Evolutionary conservation across 2,797 vertebrate species (phyloP), one percentile per base, ranked within the genome.

Genomic region (Enteromius unitaeniatus): DNA sequence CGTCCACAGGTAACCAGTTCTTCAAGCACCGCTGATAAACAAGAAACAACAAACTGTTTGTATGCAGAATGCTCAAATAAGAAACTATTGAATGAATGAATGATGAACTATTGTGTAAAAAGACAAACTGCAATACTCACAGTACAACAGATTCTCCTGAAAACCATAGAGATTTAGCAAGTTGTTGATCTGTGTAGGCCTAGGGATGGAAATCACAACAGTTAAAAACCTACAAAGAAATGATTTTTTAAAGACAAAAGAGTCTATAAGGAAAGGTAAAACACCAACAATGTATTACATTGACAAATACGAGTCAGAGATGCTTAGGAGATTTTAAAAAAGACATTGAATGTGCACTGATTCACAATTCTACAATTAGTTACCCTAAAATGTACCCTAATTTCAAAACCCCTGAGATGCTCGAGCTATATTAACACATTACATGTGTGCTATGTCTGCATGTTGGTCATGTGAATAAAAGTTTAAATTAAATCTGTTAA

Each of bases 61-160:
- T 4, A 79, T 11, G 34, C 10, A 60, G 40, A 4, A 67, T 0
- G 1, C 15, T 34, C 62, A 45, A 2, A 6, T 31, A 6, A 53
- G 4, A 28, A 51, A 49, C 17, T 3, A 26, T 11, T n/a, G 14
- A 37, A 37, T 37, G 34, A 37, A 37, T 37, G 34, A 37, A 37
- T 37, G 34, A 37, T 37, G 34, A 37, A 37, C 34, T 3, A 26
- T 11, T n/a, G 14, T 31, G 21, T 78, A 6, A 82, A 11, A 65
- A 45, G 40, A 21, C 21, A 23, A 67, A 55, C 8, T 49, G 17
- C 17, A 47, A 45, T 42, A 93, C 97, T 97, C 93, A 99, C 98
- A 97, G 89, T 99, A 99, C 84, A 99, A 94, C 75, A 99, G 96
- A 91, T 99, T 97, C 77, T 99, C 98, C 86, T 98, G 97, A 91